These are phyloP conservation scores for Solenopsis fugax DNA, from an alignment of 1,140 invertebrate genomes.

Conservation along the genomic window DNA sequence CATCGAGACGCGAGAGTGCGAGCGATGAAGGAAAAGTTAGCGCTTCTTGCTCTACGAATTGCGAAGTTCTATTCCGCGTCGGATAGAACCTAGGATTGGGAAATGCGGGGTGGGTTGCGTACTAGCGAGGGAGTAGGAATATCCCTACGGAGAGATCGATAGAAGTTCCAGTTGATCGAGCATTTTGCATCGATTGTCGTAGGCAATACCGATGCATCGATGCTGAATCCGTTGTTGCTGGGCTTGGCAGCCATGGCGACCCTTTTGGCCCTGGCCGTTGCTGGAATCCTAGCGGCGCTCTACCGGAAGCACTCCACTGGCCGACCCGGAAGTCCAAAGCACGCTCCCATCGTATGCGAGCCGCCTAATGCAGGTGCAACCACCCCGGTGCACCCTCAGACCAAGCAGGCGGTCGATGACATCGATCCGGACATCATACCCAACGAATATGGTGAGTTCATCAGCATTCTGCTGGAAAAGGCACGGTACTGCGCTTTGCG, in stretches of 20 bases:
- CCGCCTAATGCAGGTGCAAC: conserved; percentile 86
- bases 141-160: conserved; percentile 61
- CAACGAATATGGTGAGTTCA: conserved; percentile 92
- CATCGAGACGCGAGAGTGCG: background rate
- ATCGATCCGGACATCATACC: conserved; percentile 94
- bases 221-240: conserved; percentile 91
- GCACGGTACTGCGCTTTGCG: conserved; percentile 27
- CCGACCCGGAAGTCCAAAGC: conserved; percentile 88
- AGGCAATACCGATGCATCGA: conserved; percentile 80
- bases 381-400: conserved; percentile 82
- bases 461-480: conserved; percentile 50
- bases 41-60: conserved; percentile 32
- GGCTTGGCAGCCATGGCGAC: conserved; percentile 91
- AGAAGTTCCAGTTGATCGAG: conserved; percentile 74
- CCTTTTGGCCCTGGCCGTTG: conserved; percentile 90
- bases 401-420: conserved; percentile 86
- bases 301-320: conserved; percentile 88
- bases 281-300: conserved; percentile 90
- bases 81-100: background rate
- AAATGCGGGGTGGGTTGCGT: background rate
- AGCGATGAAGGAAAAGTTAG: conserved; percentile 47
- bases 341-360: conserved; percentile 88
- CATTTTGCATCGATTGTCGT: conserved; percentile 73
- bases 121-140: conserved; percentile 24
- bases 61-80: background rate